Conservation (phyloP, 2,797 vertebrate species). For the Myotis myotis region DNA sequence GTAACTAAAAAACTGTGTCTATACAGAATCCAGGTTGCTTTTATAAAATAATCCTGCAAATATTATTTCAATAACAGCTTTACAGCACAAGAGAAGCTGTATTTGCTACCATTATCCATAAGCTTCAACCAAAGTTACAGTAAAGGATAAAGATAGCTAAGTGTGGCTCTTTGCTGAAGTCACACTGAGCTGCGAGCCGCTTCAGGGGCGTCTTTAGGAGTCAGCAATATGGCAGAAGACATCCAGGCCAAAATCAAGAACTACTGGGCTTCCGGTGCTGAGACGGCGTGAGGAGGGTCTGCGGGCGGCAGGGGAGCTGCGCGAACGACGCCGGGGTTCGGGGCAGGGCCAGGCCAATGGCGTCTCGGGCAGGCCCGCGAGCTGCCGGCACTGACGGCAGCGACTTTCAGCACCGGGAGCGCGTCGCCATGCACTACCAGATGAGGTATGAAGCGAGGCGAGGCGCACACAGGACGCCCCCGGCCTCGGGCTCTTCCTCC, state of each 20-base stretch:
- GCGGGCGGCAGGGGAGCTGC: too few relatives aligned
- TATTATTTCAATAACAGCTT: conserved; percentile 29
- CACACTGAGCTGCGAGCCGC: too few relatives aligned
- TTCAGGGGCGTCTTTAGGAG: too few relatives aligned
- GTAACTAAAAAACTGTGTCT: conserved; percentile 1
- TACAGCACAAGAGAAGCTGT: neutral
- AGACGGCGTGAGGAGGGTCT: too few relatives aligned
- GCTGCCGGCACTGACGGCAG: conserved; percentile 92
- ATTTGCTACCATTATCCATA: neutral
- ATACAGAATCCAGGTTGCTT: neutral
- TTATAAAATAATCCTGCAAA: neutral
- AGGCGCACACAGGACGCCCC: neutral
- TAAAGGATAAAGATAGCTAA: neutral
- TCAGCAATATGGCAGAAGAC: too few relatives aligned
- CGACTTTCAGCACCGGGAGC: conserved; percentile 95
- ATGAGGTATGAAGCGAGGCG: conserved; percentile 88
- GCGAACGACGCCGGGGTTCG: too few relatives aligned
- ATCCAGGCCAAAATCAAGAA: too few relatives aligned
- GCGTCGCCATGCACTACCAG: conserved; percentile 95
- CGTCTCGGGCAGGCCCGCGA: too few relatives aligned
- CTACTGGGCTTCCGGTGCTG: conserved; percentile 56
- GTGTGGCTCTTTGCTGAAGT: neutral
- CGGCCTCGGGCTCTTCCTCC: neutral
- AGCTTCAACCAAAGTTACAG: neutral
- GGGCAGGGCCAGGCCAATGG: too few relatives aligned